Evolutionary conservation across 2,888 invertebrate species (phyloP), one percentile per base, ranked within the genome.

Genomic region (Acanthacorydalis orientalis): DNA sequence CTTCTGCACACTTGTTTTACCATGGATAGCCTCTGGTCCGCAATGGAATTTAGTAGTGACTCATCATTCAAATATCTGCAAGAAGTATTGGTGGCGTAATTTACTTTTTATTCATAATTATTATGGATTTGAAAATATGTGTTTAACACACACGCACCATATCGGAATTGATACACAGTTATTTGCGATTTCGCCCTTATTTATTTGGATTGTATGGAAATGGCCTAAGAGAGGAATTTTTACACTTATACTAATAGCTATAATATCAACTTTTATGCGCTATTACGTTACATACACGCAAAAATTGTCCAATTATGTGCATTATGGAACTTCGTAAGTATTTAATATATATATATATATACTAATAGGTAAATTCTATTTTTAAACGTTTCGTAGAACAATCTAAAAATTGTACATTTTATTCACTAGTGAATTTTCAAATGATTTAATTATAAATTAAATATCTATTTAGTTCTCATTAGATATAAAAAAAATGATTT

Each of bases 111-210:
- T 81, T 47, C 81, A 81, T 57, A 81, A 81, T 59, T 81, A 80
- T 57, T 81, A 76, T 57, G 81, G 81, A 38, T 81, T 81, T 56
- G 73, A 77, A 56, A 74, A 80, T 55, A 80, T 81, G 78, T 81
- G 80, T 56, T 63, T 81, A 16, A 80, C 80, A 1, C 80, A 81
- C 53, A 81, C 81, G 0, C 81, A 81, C 60, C 81, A 81, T 57
- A 57, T 80, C 44, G 80, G 80, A 34, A 81, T 81, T 51, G 81
- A 81, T 56, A 80, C 78, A 1, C 78, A 81, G 61, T 60, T 81
- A 16, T 81, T 80, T 57, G 66, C 73, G 1, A 55, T 74, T 14
- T 77, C 80, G 1, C 80, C 80, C 0, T 54, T 78, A 7, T 62
- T 80, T 56, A 70, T 78, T 3, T 62, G 69, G 41, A 47, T 68